A percentile compares a stretch with the other conserved stretches of the same genome.
Conservation (phyloP, 2,888 invertebrate species). For the Sminthurides aquaticus region DNA sequence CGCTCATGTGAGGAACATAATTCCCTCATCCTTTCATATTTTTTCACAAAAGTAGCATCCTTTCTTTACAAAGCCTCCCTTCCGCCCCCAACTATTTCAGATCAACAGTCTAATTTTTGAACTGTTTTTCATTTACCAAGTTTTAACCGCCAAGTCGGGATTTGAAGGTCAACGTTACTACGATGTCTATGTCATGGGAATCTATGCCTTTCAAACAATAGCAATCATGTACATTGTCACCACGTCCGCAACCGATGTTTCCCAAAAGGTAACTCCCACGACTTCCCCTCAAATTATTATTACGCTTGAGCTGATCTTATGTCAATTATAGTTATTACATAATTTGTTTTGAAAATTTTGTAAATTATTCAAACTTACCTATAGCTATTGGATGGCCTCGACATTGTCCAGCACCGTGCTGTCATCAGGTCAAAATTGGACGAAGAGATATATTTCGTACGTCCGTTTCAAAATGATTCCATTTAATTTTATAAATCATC, state of each 20-base stretch:
- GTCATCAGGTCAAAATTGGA: background rate
- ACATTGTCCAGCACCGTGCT: background rate
- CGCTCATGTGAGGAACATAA: background rate
- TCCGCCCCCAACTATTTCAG: no score
- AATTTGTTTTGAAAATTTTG: no score
- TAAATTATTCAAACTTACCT: background rate
- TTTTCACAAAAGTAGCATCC: no score
- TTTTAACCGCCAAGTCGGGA: background rate
- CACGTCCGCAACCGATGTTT: constrained; percentile 2
- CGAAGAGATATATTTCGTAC: constrained; percentile 7
- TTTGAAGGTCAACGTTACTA: background rate
- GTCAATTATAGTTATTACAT: no score
- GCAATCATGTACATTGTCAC: constrained; percentile 1
- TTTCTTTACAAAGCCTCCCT: no score
- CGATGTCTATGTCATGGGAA: constrained; percentile 1
- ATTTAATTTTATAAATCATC: no score
- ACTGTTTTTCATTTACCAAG: constrained; percentile 10
- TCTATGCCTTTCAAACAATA: constrained; percentile 1
- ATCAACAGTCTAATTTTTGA: constrained; percentile 10
- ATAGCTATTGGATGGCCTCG: constrained; percentile 1
- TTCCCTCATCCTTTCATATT: no score
- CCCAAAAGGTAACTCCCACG: background rate
- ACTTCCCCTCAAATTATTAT: background rate
- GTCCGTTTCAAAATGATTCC: no score
- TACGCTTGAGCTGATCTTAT: no score